These are phyloP conservation scores for Ceryle rudis DNA, from an alignment of 2,797 vertebrate genomes.

Conservation along the genomic window DNA sequence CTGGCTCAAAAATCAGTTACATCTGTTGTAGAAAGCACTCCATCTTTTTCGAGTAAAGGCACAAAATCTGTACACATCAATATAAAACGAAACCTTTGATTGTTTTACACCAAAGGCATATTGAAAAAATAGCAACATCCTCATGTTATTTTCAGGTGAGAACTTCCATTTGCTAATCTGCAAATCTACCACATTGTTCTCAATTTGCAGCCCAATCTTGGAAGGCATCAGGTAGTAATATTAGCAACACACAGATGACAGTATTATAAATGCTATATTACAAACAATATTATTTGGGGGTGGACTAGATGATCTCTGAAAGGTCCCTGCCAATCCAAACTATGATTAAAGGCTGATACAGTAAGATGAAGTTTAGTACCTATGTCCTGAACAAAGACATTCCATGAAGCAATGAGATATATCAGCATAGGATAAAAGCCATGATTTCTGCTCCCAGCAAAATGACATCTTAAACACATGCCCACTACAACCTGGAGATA, in stretches of 20 bases:
- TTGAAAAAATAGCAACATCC: neutral
- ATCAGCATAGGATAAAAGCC: neutral
- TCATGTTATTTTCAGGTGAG: neutral
- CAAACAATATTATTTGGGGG: neutral
- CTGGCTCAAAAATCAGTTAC: constrained; percentile 18
- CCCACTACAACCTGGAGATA: neutral
- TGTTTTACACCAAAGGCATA: neutral
- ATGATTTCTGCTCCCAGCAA: neutral
- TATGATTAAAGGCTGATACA: neutral
- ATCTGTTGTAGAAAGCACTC: constrained; percentile 13
- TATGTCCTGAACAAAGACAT: neutral
- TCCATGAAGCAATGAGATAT: neutral
- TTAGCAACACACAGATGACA: neutral
- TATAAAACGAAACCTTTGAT: neutral
- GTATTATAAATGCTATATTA: neutral
- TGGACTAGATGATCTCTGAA: neutral
- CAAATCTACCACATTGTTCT: neutral
- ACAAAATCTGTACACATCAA: neutral
- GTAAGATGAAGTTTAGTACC: neutral
- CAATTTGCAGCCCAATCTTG: neutral
- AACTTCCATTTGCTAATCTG: neutral
- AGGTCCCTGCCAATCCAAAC: neutral
- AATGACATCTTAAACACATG: neutral
- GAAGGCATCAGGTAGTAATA: neutral
- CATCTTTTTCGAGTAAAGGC: neutral